Evolutionary conservation across 2,888 invertebrate genomes (phyloP), one percentile per base, ranked within the genome.

Genomic region (Dasysyrphus tricinctus): DNA sequence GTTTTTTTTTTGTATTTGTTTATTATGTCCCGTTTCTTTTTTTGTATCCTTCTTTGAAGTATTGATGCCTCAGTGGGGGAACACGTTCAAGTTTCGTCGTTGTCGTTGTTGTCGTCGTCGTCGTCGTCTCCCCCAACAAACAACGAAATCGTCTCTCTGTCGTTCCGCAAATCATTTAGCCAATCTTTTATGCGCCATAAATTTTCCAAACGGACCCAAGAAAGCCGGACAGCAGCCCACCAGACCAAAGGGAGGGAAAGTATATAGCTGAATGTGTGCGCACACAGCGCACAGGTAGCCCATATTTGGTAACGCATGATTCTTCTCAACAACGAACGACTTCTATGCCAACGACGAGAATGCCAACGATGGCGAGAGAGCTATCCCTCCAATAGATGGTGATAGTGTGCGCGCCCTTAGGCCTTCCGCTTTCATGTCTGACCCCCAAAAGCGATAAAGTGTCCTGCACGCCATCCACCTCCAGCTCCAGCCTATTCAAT

Each of bases 301-400:
- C 87, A 83, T 87, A 87, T 87, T 87, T 87, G 87, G 87, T 83
- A 83, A 87, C 87, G 87, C 87, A 87, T 87, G 87, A 87, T 87
- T 87, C 72, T 87, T 34, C 67, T 65, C 49, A 47, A 57, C 56
- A 56, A 44, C 56, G 32, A 44, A 29, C 47, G 34, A 51, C 59
- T 42, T 65, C 49, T 16, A 19, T 47, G 34, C 8, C 63, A 42
- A 49, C 49, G 24, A 54, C 51, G 39, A 34, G 39, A 57, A 42
- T 34, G n/a, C 8, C 49, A 39, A 44, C 39, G 74, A 44, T 32
- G 16, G 19, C 34, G 24, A 59, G 72, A 72, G 75, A 72, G 76
- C 65, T 77, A 80, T 73, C 81, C 80, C 73, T 77, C 81, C 49
- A 61, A 39, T 72, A 63, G 76, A 73, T 77, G 76, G 76, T 67